phyloP scores from a whole-genome alignment of 2,113 vertebrate species.

The Phasianus colchicus region DNA sequence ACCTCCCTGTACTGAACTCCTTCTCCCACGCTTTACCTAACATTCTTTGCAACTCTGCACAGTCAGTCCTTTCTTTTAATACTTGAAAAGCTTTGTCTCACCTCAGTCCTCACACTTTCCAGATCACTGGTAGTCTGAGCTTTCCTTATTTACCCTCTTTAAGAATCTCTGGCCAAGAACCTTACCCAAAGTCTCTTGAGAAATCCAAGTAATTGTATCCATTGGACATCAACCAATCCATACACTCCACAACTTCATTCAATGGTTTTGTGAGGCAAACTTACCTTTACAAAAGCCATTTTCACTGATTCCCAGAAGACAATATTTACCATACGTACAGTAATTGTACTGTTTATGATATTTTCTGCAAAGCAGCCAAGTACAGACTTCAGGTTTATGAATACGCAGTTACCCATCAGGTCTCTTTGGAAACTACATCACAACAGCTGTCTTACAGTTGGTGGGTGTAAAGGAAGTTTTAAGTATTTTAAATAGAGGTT shows the following conservation, averaged over 20 bases:
- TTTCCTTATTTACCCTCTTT: background rate
- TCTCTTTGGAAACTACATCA: background rate
- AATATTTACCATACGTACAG: background rate
- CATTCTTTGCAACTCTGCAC: background rate
- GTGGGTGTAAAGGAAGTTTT: background rate
- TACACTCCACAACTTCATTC: background rate
- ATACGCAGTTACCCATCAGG: background rate
- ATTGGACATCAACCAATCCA: background rate
- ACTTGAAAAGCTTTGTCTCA: background rate
- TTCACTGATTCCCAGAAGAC: background rate
- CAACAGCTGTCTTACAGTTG: background rate
- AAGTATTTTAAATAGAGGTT: background rate
- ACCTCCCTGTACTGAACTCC: background rate
- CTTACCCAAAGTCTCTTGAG: background rate
- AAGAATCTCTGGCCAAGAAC: background rate
- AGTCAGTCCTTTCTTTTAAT: background rate
- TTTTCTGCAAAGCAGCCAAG: background rate
- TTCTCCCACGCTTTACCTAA: background rate
- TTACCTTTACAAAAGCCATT: background rate
- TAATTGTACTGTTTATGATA: background rate
- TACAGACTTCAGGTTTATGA: background rate
- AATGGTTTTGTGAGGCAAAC: background rate
- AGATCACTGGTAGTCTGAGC: background rate
- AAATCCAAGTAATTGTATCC: background rate
- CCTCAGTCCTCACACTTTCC: background rate